Conservation (phyloP, 2,797 vertebrate genomes). For the Apodemus agrarius region DNA sequence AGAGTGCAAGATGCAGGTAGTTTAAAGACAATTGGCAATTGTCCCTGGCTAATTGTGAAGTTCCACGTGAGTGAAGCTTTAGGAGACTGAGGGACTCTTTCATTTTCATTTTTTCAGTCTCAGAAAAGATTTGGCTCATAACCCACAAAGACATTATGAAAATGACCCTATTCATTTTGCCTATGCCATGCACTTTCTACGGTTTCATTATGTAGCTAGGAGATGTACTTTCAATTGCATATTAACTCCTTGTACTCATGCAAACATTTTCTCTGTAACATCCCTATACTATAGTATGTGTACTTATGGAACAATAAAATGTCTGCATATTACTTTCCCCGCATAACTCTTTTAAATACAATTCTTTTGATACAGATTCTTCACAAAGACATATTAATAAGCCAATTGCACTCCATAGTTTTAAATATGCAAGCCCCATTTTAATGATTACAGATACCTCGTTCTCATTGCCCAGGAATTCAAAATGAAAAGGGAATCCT, state of each 20-base stretch:
- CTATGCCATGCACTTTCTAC: conserved; percentile 60
- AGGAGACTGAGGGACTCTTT: conserved; percentile 66
- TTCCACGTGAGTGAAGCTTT: conserved; percentile 61
- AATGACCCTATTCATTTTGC: conserved; percentile 78
- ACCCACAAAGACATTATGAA: conserved; percentile 78
- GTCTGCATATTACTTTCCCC: conserved; percentile 28
- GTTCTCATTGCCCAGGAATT: conserved; percentile 52
- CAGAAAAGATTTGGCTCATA: conserved; percentile 77
- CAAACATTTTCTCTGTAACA: conserved; percentile 41
- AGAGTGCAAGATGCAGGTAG: conserved; percentile 65
- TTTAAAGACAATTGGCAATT: conserved; percentile 68
- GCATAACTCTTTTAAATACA: conserved; percentile 56
- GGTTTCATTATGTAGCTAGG: conserved; percentile 68
- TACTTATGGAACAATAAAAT: conserved; percentile 57
- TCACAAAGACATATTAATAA: conserved; percentile 59
- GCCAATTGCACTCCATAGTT: conserved; percentile 60
- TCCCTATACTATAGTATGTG: conserved; percentile 3
- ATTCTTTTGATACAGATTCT: conserved; percentile 54
- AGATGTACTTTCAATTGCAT: conserved; percentile 60
- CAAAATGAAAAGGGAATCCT: conserved; percentile 48
- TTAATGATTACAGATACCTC: conserved; percentile 9
- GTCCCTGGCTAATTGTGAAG: conserved; percentile 73
- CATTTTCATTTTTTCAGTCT: conserved; percentile 53
- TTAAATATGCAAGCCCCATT: conserved; percentile 50
- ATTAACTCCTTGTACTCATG: conserved; percentile 72